Base-by-base conservation (phyloP, 2,888 invertebrate genomes). In the Leptogaster cylindrica region DNA sequence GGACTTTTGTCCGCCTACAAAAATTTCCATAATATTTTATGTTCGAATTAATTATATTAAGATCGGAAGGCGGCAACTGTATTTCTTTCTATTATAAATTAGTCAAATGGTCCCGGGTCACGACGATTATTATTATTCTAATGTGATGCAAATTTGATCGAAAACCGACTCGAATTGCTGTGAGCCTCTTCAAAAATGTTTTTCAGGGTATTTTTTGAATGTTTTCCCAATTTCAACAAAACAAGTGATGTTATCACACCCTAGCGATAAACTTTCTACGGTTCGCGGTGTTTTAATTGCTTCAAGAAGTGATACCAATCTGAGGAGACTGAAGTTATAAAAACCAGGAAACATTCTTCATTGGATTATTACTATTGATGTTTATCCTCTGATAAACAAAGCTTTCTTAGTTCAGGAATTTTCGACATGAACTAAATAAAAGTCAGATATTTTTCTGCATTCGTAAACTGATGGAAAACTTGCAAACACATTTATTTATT, bases 71-170 rank as follows among this genome's bases (percentile, higher is more conserved):
- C 46, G 33, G 16, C 28, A 18, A 14, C 14, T 10, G 52, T 52
- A 14, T 52, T 33, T 31, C 28, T 16, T 8, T 44, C 16, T 52
- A 18, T 52, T 52, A 31, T n/a, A n/a, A n/a, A n/a, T n/a, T n/a
- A n/a, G n/a, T n/a, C n/a, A n/a, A n/a, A n/a, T n/a, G n/a, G n/a
- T 25, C 23, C 25, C 23, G 46, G 23, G 10, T 20, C 20, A 25
- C 46, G 46, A 18, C 46, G 52, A 52, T 20, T 28, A 52, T 52
- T 33, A 52, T 52, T 52, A 52, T 52, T 52, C 31, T 52, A 52
- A 52, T 52, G 31, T 18, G 52, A 52, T 52, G 52, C 52, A 52
- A 52, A 52, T 52, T 52, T 52, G 31, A 52, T 52, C 31, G 52
- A 18, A 20, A 52, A 52, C 31, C 16, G 33, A 18, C 14, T 31